Evolutionary conservation across 23 tunicate genomes (phyloP).

Genomic region (Trididemnum clinides): DNA sequence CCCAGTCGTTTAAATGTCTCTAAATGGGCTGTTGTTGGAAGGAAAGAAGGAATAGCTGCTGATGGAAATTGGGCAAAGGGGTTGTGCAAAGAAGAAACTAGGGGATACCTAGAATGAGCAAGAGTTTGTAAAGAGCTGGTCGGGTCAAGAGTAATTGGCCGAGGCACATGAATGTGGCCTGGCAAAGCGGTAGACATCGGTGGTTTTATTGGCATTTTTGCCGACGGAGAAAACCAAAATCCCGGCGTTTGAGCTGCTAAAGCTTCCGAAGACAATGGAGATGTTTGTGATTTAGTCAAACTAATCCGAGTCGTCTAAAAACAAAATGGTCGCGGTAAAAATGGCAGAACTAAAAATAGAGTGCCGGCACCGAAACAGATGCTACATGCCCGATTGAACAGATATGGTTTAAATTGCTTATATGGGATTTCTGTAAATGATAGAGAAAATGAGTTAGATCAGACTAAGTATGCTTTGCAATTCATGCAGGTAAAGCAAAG

Average conservation of each 20-base stretch:
- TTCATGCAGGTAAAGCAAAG: too few relatives aligned
- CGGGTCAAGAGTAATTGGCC: background rate
- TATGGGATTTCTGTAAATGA: too few relatives aligned
- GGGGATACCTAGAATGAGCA: constrained; percentile 27
- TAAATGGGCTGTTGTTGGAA: constrained; percentile 2
- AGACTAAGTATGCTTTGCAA: too few relatives aligned
- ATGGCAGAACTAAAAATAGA: too few relatives aligned
- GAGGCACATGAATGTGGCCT: background rate
- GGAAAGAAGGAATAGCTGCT: background rate
- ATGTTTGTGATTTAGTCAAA: background rate
- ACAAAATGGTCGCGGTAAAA: constrained; percentile 19
- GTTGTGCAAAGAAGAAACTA: constrained; percentile 22
- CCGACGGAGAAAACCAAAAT: constrained; percentile 43
- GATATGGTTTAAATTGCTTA: too few relatives aligned
- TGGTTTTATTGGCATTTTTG: constrained; percentile 12
- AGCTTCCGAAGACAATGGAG: constrained; percentile 15
- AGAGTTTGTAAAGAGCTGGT: background rate
- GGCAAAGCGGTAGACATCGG: constrained; percentile 26
- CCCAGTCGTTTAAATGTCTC: background rate
- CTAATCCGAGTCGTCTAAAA: background rate
- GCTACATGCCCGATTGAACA: too few relatives aligned
- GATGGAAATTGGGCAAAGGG: constrained; percentile 18
- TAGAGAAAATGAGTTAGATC: too few relatives aligned
- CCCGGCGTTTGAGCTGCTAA: constrained; percentile 29
- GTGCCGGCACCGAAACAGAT: too few relatives aligned